Base-by-base conservation (phyloP, 2,797 vertebrate genomes). In the Lindbergichthys nudifrons region DNA sequence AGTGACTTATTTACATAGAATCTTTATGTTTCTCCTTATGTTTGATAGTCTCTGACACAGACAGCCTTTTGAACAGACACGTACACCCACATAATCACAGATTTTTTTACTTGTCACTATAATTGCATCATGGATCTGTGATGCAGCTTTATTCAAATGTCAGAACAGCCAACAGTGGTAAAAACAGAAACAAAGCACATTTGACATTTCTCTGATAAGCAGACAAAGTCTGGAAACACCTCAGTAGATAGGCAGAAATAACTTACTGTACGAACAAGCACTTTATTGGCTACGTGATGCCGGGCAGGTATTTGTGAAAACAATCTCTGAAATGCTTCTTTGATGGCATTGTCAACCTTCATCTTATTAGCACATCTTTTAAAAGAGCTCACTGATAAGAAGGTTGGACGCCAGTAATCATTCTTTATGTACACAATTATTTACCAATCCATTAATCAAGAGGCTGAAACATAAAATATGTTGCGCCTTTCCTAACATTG, bases 201-300 rank as follows among this genome's bases (percentile, higher is more conserved):
- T 54, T 1, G 6, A 50, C 46, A 12, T 72, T 52, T 48, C 23
- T 67, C 16, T 47, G 72, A 86, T 57, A 67, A 50, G 68, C 42
- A 58, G 54, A 74, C 59, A 66, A 63, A 64, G 54, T 76, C 81
- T 59, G 57, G 75, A 58, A 82, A 70, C 26, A 76, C 82, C 39
- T 65, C 59, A 64, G 54, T 74, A 43, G 77, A 82, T 13, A 67
- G n/a, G 26, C 52, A 67, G 68, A 48, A 50, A 30, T 42, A 83
- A 77, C 18, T 69, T 42, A 36, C 32, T 36, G 41, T 66, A 26
- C 0, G 14, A 71, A 80, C 68, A 82, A 74, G 23, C 60, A 52
- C 42, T 76, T 77, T 64, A 72, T 74, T 57, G 64, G 30, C 11
- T 62, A 70, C 51, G 56, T 65, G 54, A 65, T 47, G 50, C 50